Evolutionary conservation across 2,797 vertebrate species (phyloP).

Genomic region (Fistularia commersonii): DNA sequence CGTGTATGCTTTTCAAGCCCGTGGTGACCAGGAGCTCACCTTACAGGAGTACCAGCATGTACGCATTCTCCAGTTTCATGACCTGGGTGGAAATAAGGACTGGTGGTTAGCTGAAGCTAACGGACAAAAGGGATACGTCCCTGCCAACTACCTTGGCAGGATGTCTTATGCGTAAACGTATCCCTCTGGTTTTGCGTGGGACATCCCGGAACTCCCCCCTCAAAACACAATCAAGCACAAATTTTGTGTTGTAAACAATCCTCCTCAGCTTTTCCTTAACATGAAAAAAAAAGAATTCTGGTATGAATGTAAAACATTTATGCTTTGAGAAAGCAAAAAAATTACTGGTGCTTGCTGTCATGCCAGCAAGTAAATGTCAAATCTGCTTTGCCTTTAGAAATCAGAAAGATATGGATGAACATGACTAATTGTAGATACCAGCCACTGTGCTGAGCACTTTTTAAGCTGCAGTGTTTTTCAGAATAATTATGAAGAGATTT

Average conservation of each 20-base stretch:
- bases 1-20: slow-evolving; percentile 91
- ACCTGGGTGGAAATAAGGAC: slow-evolving; percentile 92
- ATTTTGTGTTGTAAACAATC: slow-evolving; percentile 11
- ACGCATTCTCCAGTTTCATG: slow-evolving; percentile 86
- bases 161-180: slow-evolving; percentile 90
- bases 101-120: slow-evolving; percentile 96
- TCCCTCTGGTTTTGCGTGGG: slow-evolving; percentile 65
- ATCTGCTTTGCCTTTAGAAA: slow-evolving; percentile 12
- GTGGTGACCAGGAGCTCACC: slow-evolving; percentile 91
- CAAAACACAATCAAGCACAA: slow-evolving; percentile 1
- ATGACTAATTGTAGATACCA: slow-evolving; percentile 12
- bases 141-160: slow-evolving; percentile 93
- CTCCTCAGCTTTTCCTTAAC: background rate
- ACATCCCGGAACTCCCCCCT: slow-evolving; percentile 64
- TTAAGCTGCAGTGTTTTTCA: slow-evolving; percentile 74
- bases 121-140: slow-evolving; percentile 92
- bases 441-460: slow-evolving; percentile 69
- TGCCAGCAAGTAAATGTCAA: slow-evolving; percentile 38
- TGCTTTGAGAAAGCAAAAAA: slow-evolving; percentile 28
- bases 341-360: slow-evolving; percentile 11
- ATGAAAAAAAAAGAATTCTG: background rate
- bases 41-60: slow-evolving; percentile 91
- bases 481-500: slow-evolving; percentile 46
- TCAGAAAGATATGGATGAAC: slow-evolving; percentile 31
- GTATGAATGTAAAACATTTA: slow-evolving; percentile 11